Evolutionary conservation across 2,113 vertebrate species (phyloP).

Genomic region (Formicarius rufipectus): DNA sequence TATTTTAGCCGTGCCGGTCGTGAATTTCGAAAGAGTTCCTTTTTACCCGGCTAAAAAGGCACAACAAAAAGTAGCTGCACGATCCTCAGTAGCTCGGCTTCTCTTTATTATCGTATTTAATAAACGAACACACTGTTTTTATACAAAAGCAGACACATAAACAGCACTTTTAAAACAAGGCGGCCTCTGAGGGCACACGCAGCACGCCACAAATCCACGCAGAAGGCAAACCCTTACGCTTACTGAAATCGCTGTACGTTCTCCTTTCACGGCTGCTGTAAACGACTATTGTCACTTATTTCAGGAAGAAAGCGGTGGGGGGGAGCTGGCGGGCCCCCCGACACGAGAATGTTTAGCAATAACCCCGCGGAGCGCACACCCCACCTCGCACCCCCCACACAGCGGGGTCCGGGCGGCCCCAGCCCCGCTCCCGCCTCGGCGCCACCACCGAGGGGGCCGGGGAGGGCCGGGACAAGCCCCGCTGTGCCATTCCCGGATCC

Average conservation of each 20-base stretch:
- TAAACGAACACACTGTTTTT: accelerated
- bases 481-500: background rate
- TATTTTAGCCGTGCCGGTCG: background rate
- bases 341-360: accelerated
- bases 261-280: background rate
- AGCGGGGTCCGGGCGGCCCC: background rate
- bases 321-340: too few species aligned
- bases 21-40: too few species aligned
- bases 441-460: background rate
- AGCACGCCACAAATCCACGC: too few species aligned
- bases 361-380: accelerated
- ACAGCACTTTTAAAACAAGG: background rate
- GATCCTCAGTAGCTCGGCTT: background rate
- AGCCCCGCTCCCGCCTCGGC: background rate
- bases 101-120: background rate
- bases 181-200: accelerated
- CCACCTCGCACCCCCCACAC: too few species aligned
- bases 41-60: accelerated
- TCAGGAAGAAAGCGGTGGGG: too few species aligned
- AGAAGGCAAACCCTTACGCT: too few species aligned
- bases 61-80: accelerated
- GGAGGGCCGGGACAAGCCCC: background rate
- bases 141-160: background rate
- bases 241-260: accelerated
- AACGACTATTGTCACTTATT: background rate